A percentile compares a stretch with the other conserved stretches of the same genome.
Conservation (phyloP, 2,113 vertebrate genomes). For the Aythya baeri region DNA sequence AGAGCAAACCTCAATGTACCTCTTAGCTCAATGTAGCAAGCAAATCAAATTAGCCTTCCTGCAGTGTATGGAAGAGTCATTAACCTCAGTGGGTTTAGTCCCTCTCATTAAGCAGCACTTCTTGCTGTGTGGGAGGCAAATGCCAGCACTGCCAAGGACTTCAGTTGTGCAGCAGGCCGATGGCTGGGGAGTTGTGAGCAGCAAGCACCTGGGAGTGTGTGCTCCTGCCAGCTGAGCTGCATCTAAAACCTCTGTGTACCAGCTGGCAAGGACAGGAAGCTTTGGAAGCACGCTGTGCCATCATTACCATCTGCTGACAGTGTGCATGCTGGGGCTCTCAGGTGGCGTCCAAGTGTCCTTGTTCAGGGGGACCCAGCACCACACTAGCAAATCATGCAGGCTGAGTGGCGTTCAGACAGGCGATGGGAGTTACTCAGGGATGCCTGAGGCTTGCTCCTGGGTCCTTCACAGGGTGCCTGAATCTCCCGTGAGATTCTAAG, state of each 20-base stretch:
- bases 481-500: neutral
- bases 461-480: neutral
- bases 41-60: neutral
- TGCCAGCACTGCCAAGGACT: neutral
- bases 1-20: neutral
- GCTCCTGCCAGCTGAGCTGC: neutral
- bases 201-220: neutral
- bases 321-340: neutral
- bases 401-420: neutral
- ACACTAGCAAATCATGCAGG: neutral
- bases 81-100: neutral
- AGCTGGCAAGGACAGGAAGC: neutral
- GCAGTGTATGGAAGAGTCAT: neutral
- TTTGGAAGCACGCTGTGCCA: neutral
- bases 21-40: neutral
- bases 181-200: neutral
- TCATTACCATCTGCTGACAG: neutral
- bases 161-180: neutral
- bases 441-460: neutral
- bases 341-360: neutral
- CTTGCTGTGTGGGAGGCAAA: neutral
- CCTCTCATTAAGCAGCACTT: neutral
- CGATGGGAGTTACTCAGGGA: fast-evolving
- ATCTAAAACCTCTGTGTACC: neutral
- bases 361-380: neutral